Conservation (phyloP, 1,140 invertebrate genomes). For the Drosophila ogumai region DNA sequence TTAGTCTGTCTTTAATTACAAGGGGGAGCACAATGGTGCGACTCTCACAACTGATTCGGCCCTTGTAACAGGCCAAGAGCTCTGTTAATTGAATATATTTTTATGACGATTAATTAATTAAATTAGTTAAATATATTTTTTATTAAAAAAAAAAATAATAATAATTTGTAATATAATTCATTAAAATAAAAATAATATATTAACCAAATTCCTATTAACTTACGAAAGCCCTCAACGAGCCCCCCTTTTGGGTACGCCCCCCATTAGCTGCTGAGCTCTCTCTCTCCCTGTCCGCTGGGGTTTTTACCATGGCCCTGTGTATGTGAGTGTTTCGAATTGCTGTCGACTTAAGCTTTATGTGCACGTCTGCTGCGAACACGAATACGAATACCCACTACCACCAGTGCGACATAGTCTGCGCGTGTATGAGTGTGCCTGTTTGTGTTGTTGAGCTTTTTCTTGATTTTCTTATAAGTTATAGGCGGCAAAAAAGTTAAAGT, state of each 20-base stretch:
- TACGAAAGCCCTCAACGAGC: too few relatives aligned
- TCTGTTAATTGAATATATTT: neutral
- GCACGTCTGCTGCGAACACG: slow-evolving; percentile 38
- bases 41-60: neutral
- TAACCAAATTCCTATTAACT: too few relatives aligned
- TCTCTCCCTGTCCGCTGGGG: slow-evolving; percentile 35
- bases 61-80: neutral
- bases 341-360: slow-evolving; percentile 81
- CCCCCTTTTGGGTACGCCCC: slow-evolving; percentile 3
- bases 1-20: slow-evolving; percentile 1
- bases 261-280: neutral
- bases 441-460: slow-evolving; percentile 56
- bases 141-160: too few relatives aligned
- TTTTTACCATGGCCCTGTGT: slow-evolving; percentile 43
- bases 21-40: neutral
- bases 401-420: slow-evolving; percentile 22
- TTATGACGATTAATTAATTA: too few relatives aligned
- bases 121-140: too few relatives aligned
- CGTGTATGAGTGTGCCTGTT: slow-evolving; percentile 23
- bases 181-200: too few relatives aligned
- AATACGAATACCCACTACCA: slow-evolving; percentile 5
- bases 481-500: slow-evolving; percentile 67
- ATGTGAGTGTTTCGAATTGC: slow-evolving; percentile 72
- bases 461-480: slow-evolving; percentile 63
- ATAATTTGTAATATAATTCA: neutral